These are phyloP conservation scores for Drosophila rhopaloa DNA, from an alignment of 1,140 invertebrate genomes.

Conservation along the genomic window DNA sequence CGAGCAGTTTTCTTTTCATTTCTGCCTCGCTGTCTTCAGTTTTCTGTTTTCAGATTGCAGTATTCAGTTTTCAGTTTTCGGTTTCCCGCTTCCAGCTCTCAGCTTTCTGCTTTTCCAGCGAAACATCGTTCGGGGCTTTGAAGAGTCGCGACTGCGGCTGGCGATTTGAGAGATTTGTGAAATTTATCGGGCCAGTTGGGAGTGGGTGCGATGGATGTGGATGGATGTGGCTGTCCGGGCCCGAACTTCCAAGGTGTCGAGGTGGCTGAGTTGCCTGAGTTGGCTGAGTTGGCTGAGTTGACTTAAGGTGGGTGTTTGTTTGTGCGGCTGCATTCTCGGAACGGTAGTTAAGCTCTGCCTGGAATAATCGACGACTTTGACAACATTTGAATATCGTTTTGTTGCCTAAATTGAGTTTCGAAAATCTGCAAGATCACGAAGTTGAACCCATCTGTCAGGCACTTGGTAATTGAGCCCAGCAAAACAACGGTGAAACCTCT, in stretches of 20 bases:
- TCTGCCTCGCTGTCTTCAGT: not conserved
- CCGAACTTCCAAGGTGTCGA: constrained; percentile 30
- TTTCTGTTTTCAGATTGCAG: not conserved
- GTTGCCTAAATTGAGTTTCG: constrained; percentile 62
- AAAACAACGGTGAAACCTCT: constrained; percentile 26
- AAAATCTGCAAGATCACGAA: constrained; percentile 75
- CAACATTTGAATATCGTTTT: constrained; percentile 78
- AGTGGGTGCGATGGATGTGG: constrained; percentile 33
- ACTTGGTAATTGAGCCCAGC: constrained; percentile 70
- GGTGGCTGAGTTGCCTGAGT: constrained; percentile 21
- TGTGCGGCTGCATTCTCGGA: constrained; percentile 57
- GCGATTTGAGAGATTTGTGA: constrained; percentile 78
- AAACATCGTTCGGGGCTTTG: constrained; percentile 42
- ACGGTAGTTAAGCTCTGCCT: constrained; percentile 68
- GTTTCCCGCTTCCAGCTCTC: constrained; percentile 22
- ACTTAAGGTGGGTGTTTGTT: constrained; percentile 44
- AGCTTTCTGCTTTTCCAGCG: constrained; percentile 43
- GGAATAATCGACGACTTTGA: constrained; percentile 76
- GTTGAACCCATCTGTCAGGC: constrained; percentile 76
- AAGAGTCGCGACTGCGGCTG: constrained; percentile 58
- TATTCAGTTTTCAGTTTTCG: constrained; percentile 15
- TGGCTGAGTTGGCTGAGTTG: not conserved
- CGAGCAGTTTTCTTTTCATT: constrained; percentile 34
- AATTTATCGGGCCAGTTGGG: constrained; percentile 78
- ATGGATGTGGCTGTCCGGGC: not conserved